phyloP scores from a whole-genome alignment of 2,888 invertebrate genomes.

The Phymatocera aterrima region DNA sequence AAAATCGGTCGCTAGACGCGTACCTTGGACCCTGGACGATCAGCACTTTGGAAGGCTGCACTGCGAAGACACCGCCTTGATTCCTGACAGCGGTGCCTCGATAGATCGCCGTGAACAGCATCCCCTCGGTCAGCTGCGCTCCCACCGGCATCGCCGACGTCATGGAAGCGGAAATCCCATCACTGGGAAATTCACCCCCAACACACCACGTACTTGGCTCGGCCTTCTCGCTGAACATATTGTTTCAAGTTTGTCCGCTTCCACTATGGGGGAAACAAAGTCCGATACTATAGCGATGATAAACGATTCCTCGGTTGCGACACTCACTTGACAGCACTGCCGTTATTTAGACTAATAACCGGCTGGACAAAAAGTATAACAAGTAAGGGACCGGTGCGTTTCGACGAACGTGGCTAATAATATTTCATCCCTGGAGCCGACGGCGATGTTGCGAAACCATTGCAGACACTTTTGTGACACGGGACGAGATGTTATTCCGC shows the following conservation, averaged over 20 bases:
- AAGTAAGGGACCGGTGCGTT: too few species aligned
- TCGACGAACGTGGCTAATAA: too few species aligned
- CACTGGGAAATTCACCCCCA: conserved; percentile 49
- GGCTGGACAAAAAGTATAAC: too few species aligned
- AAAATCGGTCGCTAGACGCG: background rate
- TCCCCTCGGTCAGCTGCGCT: conserved; percentile 41
- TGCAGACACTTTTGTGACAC: conserved; percentile 46
- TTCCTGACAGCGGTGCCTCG: conserved; percentile 50
- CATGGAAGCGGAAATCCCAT: conserved; percentile 61
- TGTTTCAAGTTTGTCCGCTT: background rate
- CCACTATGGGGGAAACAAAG: background rate
- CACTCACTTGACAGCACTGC: background rate
- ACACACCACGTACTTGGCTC: conserved; percentile 59
- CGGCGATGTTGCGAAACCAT: background rate
- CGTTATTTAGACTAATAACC: background rate
- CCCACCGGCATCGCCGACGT: conserved; percentile 52
- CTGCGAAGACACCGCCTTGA: conserved; percentile 49
- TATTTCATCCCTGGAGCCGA: background rate
- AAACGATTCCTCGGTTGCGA: background rate
- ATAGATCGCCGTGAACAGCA: conserved; percentile 51
- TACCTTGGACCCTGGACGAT: conserved; percentile 44
- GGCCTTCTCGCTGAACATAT: background rate
- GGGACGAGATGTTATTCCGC: background rate
- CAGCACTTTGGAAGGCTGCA: conserved; percentile 53
- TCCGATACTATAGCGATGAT: background rate